Conservation (phyloP, 2,888 invertebrate species). For the Marronus borbonicus region DNA sequence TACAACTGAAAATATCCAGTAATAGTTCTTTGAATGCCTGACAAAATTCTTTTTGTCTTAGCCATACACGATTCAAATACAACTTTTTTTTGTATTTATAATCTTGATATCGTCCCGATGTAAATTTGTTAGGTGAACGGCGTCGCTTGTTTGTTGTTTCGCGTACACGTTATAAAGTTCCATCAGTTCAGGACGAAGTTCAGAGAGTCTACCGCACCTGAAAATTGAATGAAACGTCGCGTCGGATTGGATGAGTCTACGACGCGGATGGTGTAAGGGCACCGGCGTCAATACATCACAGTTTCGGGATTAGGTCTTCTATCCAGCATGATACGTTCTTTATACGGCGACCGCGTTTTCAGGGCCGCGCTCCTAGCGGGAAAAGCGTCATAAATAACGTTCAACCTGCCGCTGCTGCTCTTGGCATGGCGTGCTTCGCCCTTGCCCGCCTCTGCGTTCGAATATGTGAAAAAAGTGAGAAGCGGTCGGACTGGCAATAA, state of each 20-base stretch:
- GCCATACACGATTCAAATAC: not conserved
- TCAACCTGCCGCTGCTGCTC: constrained; percentile 52
- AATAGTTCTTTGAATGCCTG: no score
- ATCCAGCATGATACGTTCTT: constrained; percentile 68
- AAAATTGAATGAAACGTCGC: constrained; percentile 63
- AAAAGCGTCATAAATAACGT: constrained; percentile 71
- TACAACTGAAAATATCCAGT: no score
- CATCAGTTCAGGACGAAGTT: constrained; percentile 53
- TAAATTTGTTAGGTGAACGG: constrained; percentile 27
- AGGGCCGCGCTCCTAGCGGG: constrained; percentile 66
- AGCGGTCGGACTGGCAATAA: constrained; percentile 64
- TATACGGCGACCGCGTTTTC: constrained; percentile 66
- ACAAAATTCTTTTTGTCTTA: not conserved
- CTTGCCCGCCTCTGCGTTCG: constrained; percentile 62
- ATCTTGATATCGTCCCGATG: constrained; percentile 14
- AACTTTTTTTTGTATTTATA: constrained; percentile 20
- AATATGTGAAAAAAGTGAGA: constrained; percentile 68
- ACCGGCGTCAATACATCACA: constrained; percentile 67
- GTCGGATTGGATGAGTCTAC: constrained; percentile 49
- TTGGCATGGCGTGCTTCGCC: constrained; percentile 53
- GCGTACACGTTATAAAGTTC: constrained; percentile 33
- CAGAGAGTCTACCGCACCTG: constrained; percentile 60
- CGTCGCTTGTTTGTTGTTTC: constrained; percentile 17
- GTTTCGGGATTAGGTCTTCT: constrained; percentile 67
- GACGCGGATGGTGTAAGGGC: constrained; percentile 48